Percentiles rank a stretch among this genome's conserved stretches.
phyloP scores from a whole-genome alignment of 2,888 invertebrate genomes.

The Cerceris rybyensis region DNA sequence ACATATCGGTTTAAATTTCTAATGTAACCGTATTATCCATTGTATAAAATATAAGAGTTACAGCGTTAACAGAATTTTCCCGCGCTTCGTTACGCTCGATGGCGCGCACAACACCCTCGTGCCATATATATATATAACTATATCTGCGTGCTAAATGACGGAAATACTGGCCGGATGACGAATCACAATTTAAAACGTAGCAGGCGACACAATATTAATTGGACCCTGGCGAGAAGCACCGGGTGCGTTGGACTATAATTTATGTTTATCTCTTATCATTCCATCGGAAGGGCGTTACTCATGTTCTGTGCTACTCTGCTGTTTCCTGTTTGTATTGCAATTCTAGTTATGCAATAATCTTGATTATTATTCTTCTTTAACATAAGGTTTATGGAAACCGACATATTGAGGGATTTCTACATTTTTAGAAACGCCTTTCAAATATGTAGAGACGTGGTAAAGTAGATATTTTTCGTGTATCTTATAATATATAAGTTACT shows the following conservation, averaged over 20 bases:
- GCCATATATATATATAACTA: slow-evolving; percentile 11
- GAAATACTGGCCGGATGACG: slow-evolving; percentile 47
- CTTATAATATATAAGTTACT: too few species aligned
- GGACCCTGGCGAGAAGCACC: not conserved
- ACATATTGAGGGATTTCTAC: too few species aligned
- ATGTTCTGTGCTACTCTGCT: not conserved
- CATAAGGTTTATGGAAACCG: too few species aligned
- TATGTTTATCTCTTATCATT: slow-evolving; percentile 6
- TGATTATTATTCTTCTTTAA: not conserved
- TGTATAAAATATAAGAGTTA: not conserved
- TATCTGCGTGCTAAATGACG: slow-evolving; percentile 36
- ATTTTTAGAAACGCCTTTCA: too few species aligned
- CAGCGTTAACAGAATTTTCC: not conserved
- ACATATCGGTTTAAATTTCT: too few species aligned
- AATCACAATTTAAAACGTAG: slow-evolving; percentile 49
- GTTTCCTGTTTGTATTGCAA: not conserved
- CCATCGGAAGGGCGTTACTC: not conserved
- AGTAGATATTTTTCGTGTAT: too few species aligned
- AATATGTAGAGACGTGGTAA: too few species aligned
- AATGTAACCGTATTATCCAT: too few species aligned
- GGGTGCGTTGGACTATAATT: not conserved
- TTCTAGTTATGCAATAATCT: too few species aligned
- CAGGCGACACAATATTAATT: slow-evolving; percentile 2
- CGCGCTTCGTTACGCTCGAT: not conserved
- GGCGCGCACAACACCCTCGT: slow-evolving; percentile 10